Evolutionary conservation across 1,140 invertebrate genomes (phyloP).

Genomic region (Drosophila ercepeae): DNA sequence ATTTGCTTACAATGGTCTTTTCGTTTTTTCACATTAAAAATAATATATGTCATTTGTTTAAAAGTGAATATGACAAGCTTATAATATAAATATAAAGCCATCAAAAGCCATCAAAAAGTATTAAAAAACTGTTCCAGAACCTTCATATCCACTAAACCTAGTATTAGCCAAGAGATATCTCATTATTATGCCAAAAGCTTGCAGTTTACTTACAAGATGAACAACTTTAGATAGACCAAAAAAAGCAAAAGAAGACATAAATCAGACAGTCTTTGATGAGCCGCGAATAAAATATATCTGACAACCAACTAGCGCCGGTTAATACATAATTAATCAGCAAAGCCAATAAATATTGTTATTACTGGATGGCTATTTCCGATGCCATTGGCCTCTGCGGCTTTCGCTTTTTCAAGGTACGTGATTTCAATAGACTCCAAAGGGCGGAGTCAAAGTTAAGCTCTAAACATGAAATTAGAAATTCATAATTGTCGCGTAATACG

Average conservation of each 20-base stretch:
- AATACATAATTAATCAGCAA: constrained; percentile 55
- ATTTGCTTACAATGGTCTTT: too few relatives aligned
- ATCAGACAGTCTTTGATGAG: constrained; percentile 15
- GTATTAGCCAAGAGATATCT: neutral
- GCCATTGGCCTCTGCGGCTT: constrained; percentile 68
- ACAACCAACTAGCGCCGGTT: constrained; percentile 24
- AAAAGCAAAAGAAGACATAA: neutral
- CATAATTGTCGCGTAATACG: constrained; percentile 75
- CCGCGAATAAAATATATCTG: constrained; percentile 15
- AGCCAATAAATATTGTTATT: constrained; percentile 31
- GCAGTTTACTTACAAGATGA: constrained; percentile 31
- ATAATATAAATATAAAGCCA: too few relatives aligned
- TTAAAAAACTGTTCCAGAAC: too few relatives aligned
- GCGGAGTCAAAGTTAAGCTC: constrained; percentile 5
- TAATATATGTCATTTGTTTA: too few relatives aligned
- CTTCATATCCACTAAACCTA: neutral
- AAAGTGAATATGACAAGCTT: too few relatives aligned
- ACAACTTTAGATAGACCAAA: constrained; percentile 28
- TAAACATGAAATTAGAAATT: constrained; percentile 73
- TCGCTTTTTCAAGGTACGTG: constrained; percentile 74
- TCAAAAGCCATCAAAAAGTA: too few relatives aligned
- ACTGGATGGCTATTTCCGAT: constrained; percentile 47
- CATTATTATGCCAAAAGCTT: constrained; percentile 51
- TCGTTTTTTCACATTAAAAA: too few relatives aligned
- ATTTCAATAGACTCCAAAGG: constrained; percentile 45